Conservation (phyloP, 2,113 vertebrate species). For the Centrocercus urophasianus region DNA sequence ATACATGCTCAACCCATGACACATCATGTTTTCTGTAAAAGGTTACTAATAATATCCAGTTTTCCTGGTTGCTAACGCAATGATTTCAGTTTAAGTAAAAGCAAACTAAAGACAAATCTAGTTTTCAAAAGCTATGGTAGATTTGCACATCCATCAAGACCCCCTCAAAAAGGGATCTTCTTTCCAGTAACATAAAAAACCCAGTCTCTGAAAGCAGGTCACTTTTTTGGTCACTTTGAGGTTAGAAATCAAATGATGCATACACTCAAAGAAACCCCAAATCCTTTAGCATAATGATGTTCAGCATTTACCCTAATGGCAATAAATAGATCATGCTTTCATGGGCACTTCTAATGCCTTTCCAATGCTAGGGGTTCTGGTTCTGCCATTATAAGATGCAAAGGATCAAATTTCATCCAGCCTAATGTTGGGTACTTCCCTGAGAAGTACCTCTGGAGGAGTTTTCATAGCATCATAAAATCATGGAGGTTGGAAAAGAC, state of each 20-base stretch:
- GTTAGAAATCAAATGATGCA: not conserved
- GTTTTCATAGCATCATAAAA: not conserved
- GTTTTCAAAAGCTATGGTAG: not conserved
- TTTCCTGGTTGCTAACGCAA: not conserved
- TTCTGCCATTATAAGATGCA: not conserved
- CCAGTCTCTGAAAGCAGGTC: not conserved
- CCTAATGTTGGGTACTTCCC: not conserved
- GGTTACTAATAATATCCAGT: slow-evolving; percentile 54
- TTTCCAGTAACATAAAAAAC: not conserved
- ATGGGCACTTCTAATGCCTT: not conserved
- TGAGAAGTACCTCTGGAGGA: not conserved
- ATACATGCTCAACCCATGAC: slow-evolving; percentile 17
- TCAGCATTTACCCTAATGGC: slow-evolving; percentile 12
- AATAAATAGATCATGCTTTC: not conserved
- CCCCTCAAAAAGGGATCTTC: not conserved
- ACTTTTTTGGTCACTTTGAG: not conserved
- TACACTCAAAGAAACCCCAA: not conserved
- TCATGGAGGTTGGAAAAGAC: too few relatives aligned
- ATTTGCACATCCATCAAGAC: not conserved
- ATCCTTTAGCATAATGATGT: not conserved
- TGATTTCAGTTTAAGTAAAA: slow-evolving; percentile 45
- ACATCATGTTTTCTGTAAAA: slow-evolving; percentile 34
- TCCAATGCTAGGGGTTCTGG: not conserved
- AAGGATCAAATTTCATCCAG: not conserved
- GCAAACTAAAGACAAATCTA: slow-evolving; percentile 17